Percentiles rank a stretch among this genome's conserved stretches.
Conservation (phyloP, 2,888 invertebrate genomes). For the Sisyra terminalis region DNA sequence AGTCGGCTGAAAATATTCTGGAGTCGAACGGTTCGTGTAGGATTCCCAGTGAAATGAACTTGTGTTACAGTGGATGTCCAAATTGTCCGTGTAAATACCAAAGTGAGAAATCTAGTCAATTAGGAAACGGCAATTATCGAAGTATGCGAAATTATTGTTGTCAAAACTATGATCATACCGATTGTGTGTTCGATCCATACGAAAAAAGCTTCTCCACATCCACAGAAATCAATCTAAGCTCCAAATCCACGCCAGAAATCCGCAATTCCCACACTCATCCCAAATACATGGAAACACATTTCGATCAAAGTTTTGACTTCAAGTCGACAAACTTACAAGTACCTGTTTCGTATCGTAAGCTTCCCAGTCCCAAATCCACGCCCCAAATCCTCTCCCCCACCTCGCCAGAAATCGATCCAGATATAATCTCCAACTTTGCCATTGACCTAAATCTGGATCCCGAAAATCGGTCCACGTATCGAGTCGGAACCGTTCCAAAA, state of each 20-base stretch:
- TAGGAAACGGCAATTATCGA: neutral
- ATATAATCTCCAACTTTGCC: constrained; percentile 26
- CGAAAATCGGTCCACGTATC: constrained; percentile 23
- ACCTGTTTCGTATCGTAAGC: constrained; percentile 1
- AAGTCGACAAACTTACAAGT: neutral
- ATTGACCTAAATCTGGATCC: constrained; percentile 26
- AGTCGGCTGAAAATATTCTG: constrained; percentile 36
- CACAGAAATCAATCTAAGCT: constrained; percentile 13
- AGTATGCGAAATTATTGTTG: constrained; percentile 17
- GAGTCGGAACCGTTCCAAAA: constrained; percentile 12
- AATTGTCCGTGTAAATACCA: constrained; percentile 19
- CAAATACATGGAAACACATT: constrained; percentile 24
- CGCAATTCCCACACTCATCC: constrained; percentile 12
- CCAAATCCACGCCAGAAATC: constrained; percentile 12
- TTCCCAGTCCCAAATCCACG: constrained; percentile 3
- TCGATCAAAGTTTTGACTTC: constrained; percentile 17
- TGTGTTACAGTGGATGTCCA: constrained; percentile 20
- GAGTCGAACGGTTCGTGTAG: constrained; percentile 14
- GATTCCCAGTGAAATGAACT: constrained; percentile 11
- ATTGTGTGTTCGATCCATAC: constrained; percentile 14
- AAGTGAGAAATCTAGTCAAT: neutral
- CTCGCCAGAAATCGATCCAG: constrained; percentile 23
- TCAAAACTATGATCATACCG: constrained; percentile 18
- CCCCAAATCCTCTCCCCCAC: constrained; percentile 15
- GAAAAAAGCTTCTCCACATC: constrained; percentile 12